Base-by-base conservation (phyloP, 2,797 vertebrate species). In the Crocodylus rhombifer region DNA sequence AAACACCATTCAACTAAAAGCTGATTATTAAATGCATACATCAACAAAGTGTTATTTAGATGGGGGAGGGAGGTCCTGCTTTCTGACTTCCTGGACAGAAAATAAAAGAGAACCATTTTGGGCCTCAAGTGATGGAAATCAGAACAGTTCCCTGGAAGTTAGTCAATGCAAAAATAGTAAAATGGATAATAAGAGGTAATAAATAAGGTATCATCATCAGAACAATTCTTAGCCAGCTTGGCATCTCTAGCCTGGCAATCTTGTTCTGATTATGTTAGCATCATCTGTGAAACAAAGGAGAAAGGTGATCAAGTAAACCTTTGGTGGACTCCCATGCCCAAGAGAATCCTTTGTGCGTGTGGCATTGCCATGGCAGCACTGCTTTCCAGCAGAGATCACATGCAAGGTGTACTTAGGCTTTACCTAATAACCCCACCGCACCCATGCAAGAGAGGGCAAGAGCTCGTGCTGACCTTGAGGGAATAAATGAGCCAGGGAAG, bases 271-370 rank as follows among this genome's bases (percentile, higher is more conserved):
- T 55, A 73, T 58, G 57, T 80, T 90, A 85, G 88, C 88, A 69
- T 10, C 67, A 69, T 33, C 33, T 33, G 17, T 2, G 1, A 69
- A 69, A 69, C 18, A 84, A 82, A 89, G 15, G 80, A 76, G 76
- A 71, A 76, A 90, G 92, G 62, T 94, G 91, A 93, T 73, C 81
- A 60, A 94, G 60, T 77, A 89, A 95, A 84, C 75, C 82, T 85
- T 90, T 92, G 65, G 16, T 55, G 8, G 56, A 78, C 60, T 87
- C 86, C 80, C 84, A 93, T 84, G 75, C 80, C 17, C 26, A 67
- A 93, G 65, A 60, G 20, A 77, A 84, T 79, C 82, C 74, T 69
- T 76, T 1, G 76, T 78, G 69, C 6, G 9, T 0, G 15, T 16
- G 2, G 2, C 65, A 33, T 55, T 67, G n/a, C 84, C 71, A 5